These are phyloP conservation scores for Agrotis exclamationis DNA, from an alignment of 2,888 invertebrate genomes.

Conservation along the genomic window DNA sequence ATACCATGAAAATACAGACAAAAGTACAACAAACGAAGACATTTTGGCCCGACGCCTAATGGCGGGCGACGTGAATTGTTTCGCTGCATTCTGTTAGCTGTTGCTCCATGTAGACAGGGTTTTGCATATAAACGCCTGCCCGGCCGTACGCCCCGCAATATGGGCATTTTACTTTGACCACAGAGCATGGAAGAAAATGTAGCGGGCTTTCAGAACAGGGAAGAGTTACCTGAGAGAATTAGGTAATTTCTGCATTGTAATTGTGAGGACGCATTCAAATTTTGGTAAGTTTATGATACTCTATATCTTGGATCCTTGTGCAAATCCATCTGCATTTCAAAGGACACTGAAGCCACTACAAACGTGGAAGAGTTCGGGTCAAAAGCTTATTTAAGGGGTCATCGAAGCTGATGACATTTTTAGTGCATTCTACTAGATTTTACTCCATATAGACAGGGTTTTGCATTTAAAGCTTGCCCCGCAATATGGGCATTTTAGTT, in stretches of 20 bases:
- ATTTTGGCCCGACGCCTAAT: conserved; percentile 81
- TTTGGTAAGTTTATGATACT: no score
- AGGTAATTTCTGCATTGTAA: no score
- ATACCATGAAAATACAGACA: conserved; percentile 53
- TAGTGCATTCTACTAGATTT: neutral
- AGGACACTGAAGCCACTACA: no score
- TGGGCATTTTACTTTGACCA: conserved; percentile 47
- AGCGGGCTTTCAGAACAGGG: neutral
- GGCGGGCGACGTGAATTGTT: conserved; percentile 72
- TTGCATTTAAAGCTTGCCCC: neutral
- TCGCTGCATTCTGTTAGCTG: conserved; percentile 60
- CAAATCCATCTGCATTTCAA: no score
- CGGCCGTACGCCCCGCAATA: conserved; percentile 37
- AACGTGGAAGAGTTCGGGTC: no score
- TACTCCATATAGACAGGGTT: neutral
- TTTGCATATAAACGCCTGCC: conserved; percentile 64
- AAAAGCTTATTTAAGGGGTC: no score
- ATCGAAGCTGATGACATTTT: no score
- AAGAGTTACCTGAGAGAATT: no score
- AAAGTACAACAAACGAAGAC: conserved; percentile 72
- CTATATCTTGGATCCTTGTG: no score
- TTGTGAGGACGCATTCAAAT: no score
- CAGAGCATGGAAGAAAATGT: conserved; percentile 19
- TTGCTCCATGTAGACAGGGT: conserved; percentile 55
- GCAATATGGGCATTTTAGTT: neutral